Evolutionary conservation across 1,140 invertebrate species (phyloP), one percentile per base, ranked within the genome.

Genomic region (Wasmannia auropunctata): DNA sequence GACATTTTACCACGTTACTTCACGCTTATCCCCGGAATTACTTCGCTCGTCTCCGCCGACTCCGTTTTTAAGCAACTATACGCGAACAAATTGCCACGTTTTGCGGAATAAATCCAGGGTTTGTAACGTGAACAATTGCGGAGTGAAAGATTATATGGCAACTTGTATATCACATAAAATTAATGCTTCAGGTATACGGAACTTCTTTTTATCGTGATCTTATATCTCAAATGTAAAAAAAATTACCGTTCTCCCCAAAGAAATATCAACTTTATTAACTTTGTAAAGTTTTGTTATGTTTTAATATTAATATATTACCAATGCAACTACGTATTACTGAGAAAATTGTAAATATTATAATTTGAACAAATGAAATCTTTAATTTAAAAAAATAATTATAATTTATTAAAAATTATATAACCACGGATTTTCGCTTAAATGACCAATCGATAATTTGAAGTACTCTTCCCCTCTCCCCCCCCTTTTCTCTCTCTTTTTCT

Each of bases 1-100:
- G 76, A 94, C 92, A 92, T 93, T 93, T 93, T 93, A 89, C 88
- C 28, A 31, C 79, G 65, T 83, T 83, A 58, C 67, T 60, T 74
- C 49, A 40, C 37, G 79, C 79, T 83, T 83, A 83, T 74, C 51
- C 51, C 79, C 54, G 37, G 46, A 58, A 83, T 83, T 72, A 83
- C 51, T 74, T 83, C 14, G 79, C 79, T 37, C 76, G 31, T 80
- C 43, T 67, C 8, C 76, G 2, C 67, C 37, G 67, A 72, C 51
- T 40, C 22, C 28, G 67, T 83, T 83, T 80, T 83, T 83, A n/a
- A 58, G 37, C 37, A 83, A 74, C 49, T 72, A n/a, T n/a, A 40
- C 34, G 79, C 60, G 37, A 72, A 34, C 79, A 60, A 81, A 83
- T 83, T 60, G 65, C 69, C 54, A 28, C 54, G 67, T 83, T 83